A percentile compares a stretch with the other conserved stretches of the same genome.
phyloP scores from a whole-genome alignment of 2,888 invertebrate genomes.

The Agonum fuliginosum region DNA sequence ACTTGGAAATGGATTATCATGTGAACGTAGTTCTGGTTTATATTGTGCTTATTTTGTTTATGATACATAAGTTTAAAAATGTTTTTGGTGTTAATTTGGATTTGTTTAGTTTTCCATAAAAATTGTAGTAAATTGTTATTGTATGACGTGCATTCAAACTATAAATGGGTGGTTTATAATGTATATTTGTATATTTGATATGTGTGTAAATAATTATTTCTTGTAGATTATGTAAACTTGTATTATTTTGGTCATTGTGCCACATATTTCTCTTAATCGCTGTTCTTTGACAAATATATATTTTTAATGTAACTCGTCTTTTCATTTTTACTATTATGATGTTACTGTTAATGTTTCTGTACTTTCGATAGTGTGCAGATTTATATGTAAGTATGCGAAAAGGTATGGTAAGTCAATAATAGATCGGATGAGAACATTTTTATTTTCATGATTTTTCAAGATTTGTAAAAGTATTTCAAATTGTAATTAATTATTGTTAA shows the following conservation, averaged over 20 bases:
- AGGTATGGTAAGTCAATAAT: too few species aligned
- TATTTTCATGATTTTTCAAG: too few species aligned
- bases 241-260: background rate
- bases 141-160: background rate
- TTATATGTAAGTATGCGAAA: too few species aligned
- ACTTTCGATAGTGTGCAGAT: too few species aligned
- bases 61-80: conserved; percentile 46
- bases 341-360: too few species aligned
- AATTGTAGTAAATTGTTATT: background rate
- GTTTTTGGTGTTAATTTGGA: conserved; percentile 41
- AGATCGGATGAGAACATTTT: too few species aligned
- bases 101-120: conserved; percentile 56
- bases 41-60: conserved; percentile 43
- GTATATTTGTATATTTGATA: background rate
- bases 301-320: background rate
- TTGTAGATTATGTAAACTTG: background rate
- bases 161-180: background rate
- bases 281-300: background rate
- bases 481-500: too few species aligned
- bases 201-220: conserved; percentile 1
- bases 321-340: too few species aligned
- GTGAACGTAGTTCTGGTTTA: conserved; percentile 30
- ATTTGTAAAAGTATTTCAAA: too few species aligned
- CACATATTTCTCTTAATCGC: background rate
- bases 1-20: background rate